Evolutionary conservation across 2,888 invertebrate genomes (phyloP), one percentile per base, ranked within the genome.

Genomic region (Agrilus mali): DNA sequence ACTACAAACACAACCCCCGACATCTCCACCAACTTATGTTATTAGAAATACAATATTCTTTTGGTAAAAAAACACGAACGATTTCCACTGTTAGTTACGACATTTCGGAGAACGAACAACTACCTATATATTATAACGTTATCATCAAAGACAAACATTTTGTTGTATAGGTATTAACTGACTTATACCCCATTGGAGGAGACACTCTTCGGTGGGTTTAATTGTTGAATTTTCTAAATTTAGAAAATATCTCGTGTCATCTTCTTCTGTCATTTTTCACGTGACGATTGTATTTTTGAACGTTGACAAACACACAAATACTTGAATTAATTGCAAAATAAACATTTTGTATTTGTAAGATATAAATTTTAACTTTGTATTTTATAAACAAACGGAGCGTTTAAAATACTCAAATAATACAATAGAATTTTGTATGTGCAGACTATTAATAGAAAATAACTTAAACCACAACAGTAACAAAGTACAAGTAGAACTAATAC

Each of bases 1-100:
- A 78, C 69, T 31, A 77, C 67, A 50, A 78, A 73, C 34, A 77
- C 58, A n/a, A 74, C 72, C 31, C 75, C 75, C 8, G 75, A 64
- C 74, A 75, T 75, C 41, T 38, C 47, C 32, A 41, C 38, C 33
- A 10, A 10, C 10, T 10, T 4, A 20, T 27, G 8, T 27, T 20
- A 4, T 6, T 27, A 10, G 10, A 10, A 27, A 27, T 27, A 10
- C 27, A 10, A 10, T 27, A 2, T 27, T 27, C 27, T 10, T 27
- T 27, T 27, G 27, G 10, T 10, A 27, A 27, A 27, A 27, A 27
- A 27, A 10, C 27, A 20, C 27, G 10, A 27, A 27, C 10, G 7
- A 27, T 27, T 10, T 27, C 10, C 10, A 27, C 27, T 27, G 27
- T 27, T 27, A 10, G 27, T 10, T 35, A 35, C 35, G 6, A 7